Base-by-base conservation (phyloP, 2,888 invertebrate genomes). In the Parnassius glacialis region DNA sequence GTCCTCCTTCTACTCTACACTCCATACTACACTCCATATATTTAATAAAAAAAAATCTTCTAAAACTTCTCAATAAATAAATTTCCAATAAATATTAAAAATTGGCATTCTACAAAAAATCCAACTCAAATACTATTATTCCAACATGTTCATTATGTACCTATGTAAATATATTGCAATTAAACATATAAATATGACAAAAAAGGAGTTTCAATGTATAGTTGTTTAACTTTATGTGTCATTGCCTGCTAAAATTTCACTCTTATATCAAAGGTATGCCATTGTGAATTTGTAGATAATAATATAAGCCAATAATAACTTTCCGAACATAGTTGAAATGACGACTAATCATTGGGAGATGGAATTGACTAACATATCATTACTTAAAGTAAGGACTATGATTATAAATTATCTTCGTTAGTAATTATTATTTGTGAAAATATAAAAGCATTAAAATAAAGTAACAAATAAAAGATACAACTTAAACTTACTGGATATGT, bases 331-430 rank as follows among this genome's bases (percentile, higher is more conserved):
- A 82, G 77, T 80, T 84, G 81, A 84, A 78, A 85, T 86, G 80
- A 81, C 52, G 72, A 87, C 89, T 89, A 90, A 89, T 48, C n/a
- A 48, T 70, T 79, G 88, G 90, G 89, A 82, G 81, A 81, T 86
- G 90, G 90, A 83, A 76, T 83, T 79, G 77, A 87, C 87, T 87
- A 87, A 87, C 87, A 73, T 67, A 58, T 62, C 62, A 79, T 74
- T 77, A 79, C 73, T 67, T 74, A 74, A 70, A 74, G 71, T 75
- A 76, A 67, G 69, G 67, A 66, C 60, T 58, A 58, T 12, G 45
- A 54, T 55, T 25, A 57, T 41, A 13, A 13, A 13, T 5, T 48
- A 55, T 45, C 45, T 45, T 53, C 16, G 43, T 53, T 41, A 13
- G 41, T 25, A 12, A 52, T 13, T 50, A 50, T 50, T 16, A 34